phyloP scores from a whole-genome alignment of 2,888 invertebrate genomes.

The Eupithecia exiguata region DNA sequence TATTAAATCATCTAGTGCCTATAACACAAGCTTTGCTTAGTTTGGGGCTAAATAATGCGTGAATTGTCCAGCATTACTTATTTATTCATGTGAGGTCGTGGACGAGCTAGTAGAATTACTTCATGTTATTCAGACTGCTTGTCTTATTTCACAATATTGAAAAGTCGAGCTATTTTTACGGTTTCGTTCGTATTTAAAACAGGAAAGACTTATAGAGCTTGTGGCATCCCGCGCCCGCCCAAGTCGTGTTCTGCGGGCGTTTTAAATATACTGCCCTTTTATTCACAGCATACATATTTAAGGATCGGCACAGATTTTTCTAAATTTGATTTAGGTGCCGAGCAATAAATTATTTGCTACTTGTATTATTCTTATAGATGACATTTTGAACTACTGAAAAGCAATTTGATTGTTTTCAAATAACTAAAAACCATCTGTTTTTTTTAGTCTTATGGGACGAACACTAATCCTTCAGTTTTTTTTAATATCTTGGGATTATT shows the following conservation, averaged over 20 bases:
- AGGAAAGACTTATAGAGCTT: constrained; percentile 60
- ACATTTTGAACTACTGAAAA: not conserved
- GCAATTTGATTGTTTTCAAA: too few species aligned
- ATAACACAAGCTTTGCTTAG: too few species aligned
- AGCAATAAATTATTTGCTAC: not conserved
- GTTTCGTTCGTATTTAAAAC: constrained; percentile 65
- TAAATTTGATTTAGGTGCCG: not conserved
- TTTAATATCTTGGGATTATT: too few species aligned
- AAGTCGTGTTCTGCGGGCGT: constrained; percentile 73
- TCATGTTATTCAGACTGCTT: not conserved
- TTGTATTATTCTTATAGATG: not conserved
- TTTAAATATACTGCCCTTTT: constrained; percentile 75
- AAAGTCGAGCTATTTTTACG: constrained; percentile 26
- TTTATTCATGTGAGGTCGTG: too few species aligned
- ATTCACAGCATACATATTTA: constrained; percentile 34
- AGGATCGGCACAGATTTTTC: constrained; percentile 47
- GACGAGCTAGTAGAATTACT: not conserved
- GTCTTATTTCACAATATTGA: not conserved
- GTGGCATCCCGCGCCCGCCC: constrained; percentile 68
- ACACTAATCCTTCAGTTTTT: too few species aligned
- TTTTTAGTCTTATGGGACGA: too few species aligned
- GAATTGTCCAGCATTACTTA: too few species aligned
- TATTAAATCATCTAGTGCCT: too few species aligned
- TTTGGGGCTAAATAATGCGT: too few species aligned
- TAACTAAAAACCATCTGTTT: too few species aligned